Evolutionary conservation across 2,113 vertebrate genomes (phyloP).

Genomic region (Semnopithecus entellus): DNA sequence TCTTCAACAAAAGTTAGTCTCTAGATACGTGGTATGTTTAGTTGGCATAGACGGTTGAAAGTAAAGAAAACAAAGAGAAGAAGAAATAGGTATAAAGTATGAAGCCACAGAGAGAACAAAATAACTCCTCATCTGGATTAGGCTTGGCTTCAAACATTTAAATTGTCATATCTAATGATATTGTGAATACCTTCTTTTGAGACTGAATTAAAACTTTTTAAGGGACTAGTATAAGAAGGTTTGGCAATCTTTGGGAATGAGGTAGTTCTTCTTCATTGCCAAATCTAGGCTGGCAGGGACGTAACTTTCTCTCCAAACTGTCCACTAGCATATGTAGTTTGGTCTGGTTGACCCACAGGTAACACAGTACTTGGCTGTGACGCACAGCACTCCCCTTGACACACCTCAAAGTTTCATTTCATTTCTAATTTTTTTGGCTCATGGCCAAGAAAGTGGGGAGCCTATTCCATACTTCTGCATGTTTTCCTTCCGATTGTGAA

Average conservation of each 20-base stretch:
- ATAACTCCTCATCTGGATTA: background rate
- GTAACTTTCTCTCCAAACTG: background rate
- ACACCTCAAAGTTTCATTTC: background rate
- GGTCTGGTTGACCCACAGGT: background rate
- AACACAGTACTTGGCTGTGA: background rate
- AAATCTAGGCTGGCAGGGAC: background rate
- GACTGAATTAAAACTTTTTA: background rate
- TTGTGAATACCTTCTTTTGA: background rate
- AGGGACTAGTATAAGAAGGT: background rate
- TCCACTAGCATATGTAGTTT: background rate
- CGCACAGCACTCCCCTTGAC: too few relatives aligned
- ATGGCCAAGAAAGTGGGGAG: background rate
- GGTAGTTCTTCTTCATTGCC: background rate
- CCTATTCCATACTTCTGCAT: background rate
- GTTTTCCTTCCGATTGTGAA: background rate
- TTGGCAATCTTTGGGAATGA: background rate
- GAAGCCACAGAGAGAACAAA: background rate
- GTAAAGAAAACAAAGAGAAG: background rate
- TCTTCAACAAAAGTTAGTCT: constrained; percentile 7
- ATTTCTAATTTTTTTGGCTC: background rate
- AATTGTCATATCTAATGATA: background rate
- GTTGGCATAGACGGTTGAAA: background rate
- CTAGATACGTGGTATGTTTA: background rate
- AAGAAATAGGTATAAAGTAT: background rate
- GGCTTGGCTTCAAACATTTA: constrained; percentile 14